Conservation (phyloP, 2,113 vertebrate species). For the Hyperoodon ampullatus region DNA sequence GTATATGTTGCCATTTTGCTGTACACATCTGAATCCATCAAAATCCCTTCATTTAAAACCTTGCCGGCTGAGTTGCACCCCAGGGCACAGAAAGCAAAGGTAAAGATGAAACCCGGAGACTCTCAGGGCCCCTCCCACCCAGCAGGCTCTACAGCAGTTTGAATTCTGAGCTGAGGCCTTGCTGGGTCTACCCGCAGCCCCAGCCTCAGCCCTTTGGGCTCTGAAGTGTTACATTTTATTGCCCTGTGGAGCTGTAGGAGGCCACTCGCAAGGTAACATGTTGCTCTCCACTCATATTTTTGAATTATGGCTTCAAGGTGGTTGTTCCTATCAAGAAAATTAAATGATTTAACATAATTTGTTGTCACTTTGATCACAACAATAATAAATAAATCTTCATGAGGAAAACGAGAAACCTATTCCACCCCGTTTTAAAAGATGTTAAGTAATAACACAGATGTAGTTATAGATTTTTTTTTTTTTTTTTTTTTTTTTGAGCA, state of each 20-base stretch:
- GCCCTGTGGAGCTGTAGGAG: conserved; percentile 66
- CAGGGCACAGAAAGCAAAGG: not conserved
- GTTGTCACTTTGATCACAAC: conserved; percentile 82
- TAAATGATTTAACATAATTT: conserved; percentile 84
- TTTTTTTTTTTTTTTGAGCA: not conserved
- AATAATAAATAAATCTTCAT: conserved; percentile 84
- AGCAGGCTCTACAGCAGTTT: not conserved
- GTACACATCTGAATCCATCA: not conserved
- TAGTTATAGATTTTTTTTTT: conserved; percentile 57
- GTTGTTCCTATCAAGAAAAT: conserved; percentile 83
- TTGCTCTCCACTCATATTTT: conserved; percentile 79
- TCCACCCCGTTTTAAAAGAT: conserved; percentile 80
- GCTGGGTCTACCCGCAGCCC: not conserved
- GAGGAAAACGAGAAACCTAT: conserved; percentile 79
- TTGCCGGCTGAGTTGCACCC: not conserved
- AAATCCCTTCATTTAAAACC: not conserved
- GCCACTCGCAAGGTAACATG: conserved; percentile 67
- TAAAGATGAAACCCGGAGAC: not conserved
- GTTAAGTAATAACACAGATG: conserved; percentile 81
- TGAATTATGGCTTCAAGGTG: conserved; percentile 81
- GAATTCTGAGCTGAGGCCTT: not conserved
- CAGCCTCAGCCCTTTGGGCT: not conserved
- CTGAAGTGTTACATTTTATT: conserved; percentile 78
- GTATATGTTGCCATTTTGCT: not conserved
- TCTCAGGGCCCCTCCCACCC: not conserved